phyloP scores from a whole-genome alignment of 2,113 vertebrate genomes.

The Seriola dumerili region DNA sequence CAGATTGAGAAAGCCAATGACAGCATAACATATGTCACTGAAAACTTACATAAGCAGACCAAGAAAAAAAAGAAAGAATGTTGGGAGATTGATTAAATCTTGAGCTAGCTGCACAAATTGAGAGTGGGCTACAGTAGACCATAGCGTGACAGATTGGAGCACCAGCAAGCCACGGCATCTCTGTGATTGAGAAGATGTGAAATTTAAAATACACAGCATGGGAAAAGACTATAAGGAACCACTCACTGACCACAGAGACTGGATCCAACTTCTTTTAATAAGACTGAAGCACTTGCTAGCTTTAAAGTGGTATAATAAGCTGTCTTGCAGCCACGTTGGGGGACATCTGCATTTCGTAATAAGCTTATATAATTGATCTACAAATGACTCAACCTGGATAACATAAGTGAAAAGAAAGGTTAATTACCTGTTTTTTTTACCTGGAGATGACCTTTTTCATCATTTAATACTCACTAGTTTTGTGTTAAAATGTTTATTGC shows the following conservation, averaged over 20 bases:
- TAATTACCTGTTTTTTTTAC: not conserved
- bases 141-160: constrained; percentile 48
- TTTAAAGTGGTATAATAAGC: no score
- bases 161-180: not conserved
- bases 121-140: constrained; percentile 18
- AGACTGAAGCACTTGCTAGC: not conserved
- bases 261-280: not conserved
- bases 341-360: not conserved
- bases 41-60: not conserved
- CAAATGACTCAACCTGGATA: not conserved
- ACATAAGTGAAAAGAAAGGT: not conserved
- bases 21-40: not conserved
- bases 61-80: not conserved
- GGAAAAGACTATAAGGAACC: not conserved
- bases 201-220: not conserved
- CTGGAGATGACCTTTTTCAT: not conserved
- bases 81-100: constrained; percentile 26
- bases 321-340: not conserved
- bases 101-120: constrained; percentile 49
- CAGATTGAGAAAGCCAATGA: not conserved
- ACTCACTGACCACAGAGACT: not conserved
- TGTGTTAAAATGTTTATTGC: not conserved
- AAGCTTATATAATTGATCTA: not conserved
- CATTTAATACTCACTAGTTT: not conserved
- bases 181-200: constrained; percentile 6